Evolutionary conservation across 2,113 vertebrate species (phyloP).

Genomic region (Hippolais icterina): DNA sequence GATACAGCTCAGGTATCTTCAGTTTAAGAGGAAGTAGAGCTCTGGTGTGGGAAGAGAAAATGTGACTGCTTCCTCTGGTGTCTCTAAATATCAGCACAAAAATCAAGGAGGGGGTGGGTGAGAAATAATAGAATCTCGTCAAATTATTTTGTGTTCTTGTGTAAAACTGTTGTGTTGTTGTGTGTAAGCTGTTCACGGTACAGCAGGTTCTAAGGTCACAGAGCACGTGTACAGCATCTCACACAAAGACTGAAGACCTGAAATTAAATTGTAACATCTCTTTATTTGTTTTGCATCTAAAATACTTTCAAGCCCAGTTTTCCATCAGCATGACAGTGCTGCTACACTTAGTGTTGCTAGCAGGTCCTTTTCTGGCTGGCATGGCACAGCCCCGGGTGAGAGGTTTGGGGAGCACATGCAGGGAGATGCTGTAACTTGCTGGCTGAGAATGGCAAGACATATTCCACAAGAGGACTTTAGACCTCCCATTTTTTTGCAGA

Average conservation of each 20-base stretch:
- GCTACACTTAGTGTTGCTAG: not conserved
- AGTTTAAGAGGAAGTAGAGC: not conserved
- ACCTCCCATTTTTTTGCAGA: fast-evolving
- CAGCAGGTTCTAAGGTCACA: not conserved
- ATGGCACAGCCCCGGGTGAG: not conserved
- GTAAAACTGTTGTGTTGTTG: not conserved
- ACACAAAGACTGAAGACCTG: not conserved
- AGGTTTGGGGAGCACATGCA: not conserved
- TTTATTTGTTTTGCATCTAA: not conserved
- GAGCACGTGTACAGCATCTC: not conserved
- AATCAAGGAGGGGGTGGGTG: fast-evolving
- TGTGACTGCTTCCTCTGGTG: not conserved
- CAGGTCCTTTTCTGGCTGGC: not conserved
- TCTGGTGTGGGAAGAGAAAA: not conserved
- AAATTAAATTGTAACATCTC: not conserved
- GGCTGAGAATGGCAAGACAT: not conserved
- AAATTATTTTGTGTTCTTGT: not conserved
- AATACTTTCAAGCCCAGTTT: not conserved
- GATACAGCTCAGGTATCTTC: fast-evolving
- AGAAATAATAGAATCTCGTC: not conserved
- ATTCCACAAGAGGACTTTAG: not conserved
- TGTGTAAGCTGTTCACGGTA: not conserved
- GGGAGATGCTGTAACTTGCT: fast-evolving
- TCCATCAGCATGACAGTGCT: not conserved
- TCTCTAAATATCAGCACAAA: not conserved